phyloP scores from a whole-genome alignment of 2,113 vertebrate species.

The Ibidorhyncha struthersii region DNA sequence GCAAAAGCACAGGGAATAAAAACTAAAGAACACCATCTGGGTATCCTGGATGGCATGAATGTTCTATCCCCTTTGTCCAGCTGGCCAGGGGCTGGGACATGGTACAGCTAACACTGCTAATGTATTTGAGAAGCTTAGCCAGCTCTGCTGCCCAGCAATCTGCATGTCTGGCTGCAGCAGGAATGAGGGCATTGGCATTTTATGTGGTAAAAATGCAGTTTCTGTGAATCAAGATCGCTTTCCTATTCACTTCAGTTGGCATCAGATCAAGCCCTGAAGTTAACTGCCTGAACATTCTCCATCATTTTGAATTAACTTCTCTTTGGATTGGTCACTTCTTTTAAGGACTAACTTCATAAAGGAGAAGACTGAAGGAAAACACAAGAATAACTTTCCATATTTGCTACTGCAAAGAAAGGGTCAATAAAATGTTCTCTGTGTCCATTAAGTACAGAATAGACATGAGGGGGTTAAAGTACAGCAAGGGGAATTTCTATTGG shows the following conservation, averaged over 20 bases:
- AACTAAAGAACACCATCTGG: conserved; percentile 39
- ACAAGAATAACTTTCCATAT: neutral
- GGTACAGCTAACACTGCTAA: neutral
- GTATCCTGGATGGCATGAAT: neutral
- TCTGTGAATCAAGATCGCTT: neutral
- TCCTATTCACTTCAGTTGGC: neutral
- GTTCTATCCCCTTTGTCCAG: neutral
- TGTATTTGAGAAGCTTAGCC: neutral
- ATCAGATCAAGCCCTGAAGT: conserved; percentile 5
- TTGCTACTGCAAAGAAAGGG: neutral
- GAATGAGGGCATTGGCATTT: neutral
- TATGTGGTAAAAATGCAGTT: neutral
- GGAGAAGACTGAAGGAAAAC: neutral
- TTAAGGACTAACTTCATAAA: neutral
- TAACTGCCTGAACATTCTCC: neutral
- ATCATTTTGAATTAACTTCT: conserved; percentile 2
- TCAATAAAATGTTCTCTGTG: neutral
- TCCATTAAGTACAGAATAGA: neutral
- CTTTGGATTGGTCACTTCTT: conserved; percentile 16
- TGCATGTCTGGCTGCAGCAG: neutral
- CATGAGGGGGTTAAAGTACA: neutral
- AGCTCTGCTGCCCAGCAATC: neutral
- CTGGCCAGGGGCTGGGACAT: neutral
- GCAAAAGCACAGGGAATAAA: neutral
- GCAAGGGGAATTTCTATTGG: neutral